Base-by-base conservation (phyloP, 2,797 vertebrate genomes). In the Psittacula echo region DNA sequence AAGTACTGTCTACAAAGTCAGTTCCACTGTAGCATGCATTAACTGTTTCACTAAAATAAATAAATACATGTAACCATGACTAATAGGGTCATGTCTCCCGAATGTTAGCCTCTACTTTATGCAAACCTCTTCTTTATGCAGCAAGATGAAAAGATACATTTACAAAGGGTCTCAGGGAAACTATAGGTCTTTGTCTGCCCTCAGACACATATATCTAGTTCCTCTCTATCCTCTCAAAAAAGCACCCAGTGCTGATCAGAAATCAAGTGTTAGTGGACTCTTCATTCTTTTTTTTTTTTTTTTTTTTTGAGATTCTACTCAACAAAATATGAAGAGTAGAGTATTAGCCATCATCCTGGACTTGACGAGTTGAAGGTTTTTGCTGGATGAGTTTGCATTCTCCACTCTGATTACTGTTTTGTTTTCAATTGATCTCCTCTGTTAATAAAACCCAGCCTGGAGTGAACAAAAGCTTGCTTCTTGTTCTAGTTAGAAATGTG, bases 401-500 rank as follows among this genome's bases (percentile, higher is more conserved):
- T 93, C 93, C 30, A 42, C 73, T 96, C 62, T 64, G 95, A 94
- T 94, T 75, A 77, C 93, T 95, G 86, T 91, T 89, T 73, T 92
- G 86, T 96, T 97, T 97, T 96, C 93, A 95, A 93, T 66, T 68
- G 97, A 94, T 95, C 87, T 95, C 75, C 70, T 41, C 93, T 78
- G 93, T 82, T 98, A 98, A 98, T 97, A 97, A 97, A 97, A 97
- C 87, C 96, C 97, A 97, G 97, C 95, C 94, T 96, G 76, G 77
- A 96, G 73, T 62, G 96, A 95, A 96, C 97, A 97, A 95, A 95
- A 91, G 97, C 94, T 93, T 87, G 83, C 94, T 97, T 94, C 97
- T 97, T 85, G 56, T 90, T 97, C 95, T 96, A 97, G 90, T 95
- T 96, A 92, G 94, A 97, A 97, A 97, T 93, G 94, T 95, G 96